Conservation (phyloP, 2,888 invertebrate genomes). For the Chrysopilus asiliformis region DNA sequence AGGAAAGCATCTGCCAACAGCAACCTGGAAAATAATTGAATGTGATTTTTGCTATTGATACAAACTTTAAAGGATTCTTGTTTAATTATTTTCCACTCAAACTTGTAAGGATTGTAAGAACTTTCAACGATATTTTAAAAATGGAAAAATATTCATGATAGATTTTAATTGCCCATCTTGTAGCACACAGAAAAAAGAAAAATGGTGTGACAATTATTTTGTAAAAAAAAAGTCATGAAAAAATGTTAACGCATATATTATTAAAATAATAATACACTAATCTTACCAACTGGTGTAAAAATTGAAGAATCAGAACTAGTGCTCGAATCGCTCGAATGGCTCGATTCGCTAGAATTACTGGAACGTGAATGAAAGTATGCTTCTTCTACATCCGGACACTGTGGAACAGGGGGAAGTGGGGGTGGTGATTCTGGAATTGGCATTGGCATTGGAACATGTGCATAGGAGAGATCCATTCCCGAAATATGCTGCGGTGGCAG, state of each 20-base stretch:
- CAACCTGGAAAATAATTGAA: conserved; percentile 5
- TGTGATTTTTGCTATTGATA: not conserved
- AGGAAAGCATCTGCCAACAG: conserved; percentile 33
- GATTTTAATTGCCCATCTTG: not conserved
- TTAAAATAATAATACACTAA: not conserved
- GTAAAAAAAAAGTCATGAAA: no score
- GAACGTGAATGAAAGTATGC: conserved; percentile 2
- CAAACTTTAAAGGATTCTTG: no score
- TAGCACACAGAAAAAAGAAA: not conserved
- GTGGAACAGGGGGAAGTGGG: not conserved
- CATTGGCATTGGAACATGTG: conserved; percentile 8
- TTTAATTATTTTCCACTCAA: no score
- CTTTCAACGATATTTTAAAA: no score
- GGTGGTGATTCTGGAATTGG: not conserved
- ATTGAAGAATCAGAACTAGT: not conserved
- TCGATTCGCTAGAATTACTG: conserved; percentile 5
- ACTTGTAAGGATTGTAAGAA: no score
- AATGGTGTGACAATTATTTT: not conserved
- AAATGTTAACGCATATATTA: not conserved
- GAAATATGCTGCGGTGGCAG: not conserved
- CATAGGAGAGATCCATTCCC: not conserved
- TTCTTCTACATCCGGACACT: conserved; percentile 2
- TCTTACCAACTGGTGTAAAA: conserved; percentile 7
- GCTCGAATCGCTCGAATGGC: not conserved
- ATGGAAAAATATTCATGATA: no score